Evolutionary conservation across 2,797 vertebrate species (phyloP).

Genomic region (Huso huso): DNA sequence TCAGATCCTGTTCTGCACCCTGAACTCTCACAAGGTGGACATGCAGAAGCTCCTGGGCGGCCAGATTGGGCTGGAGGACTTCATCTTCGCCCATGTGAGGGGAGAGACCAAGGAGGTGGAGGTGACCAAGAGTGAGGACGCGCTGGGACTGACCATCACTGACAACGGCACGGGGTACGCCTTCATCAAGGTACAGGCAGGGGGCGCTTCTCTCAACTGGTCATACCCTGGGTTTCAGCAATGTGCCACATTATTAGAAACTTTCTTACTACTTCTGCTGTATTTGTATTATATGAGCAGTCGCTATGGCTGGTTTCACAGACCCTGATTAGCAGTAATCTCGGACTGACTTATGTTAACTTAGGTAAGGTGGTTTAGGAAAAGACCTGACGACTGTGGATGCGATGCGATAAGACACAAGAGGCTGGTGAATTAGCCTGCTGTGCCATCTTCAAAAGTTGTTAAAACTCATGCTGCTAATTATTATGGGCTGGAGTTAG

Average conservation of each 20-base stretch:
- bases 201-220: not conserved
- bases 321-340: too few species aligned
- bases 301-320: too few species aligned
- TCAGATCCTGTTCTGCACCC: constrained; percentile 93
- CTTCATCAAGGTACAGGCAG: constrained; percentile 79
- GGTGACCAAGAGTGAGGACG: constrained; percentile 89
- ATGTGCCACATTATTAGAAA: not conserved
- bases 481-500: too few species aligned
- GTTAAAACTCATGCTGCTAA: too few species aligned
- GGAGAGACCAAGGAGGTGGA: constrained; percentile 94
- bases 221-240: not conserved
- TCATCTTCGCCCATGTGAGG: constrained; percentile 89
- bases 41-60: constrained; percentile 95
- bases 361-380: too few species aligned
- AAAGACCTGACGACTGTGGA: too few species aligned
- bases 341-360: too few species aligned
- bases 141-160: constrained; percentile 89
- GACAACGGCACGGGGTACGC: constrained; percentile 92
- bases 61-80: constrained; percentile 94
- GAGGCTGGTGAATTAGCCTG: too few species aligned
- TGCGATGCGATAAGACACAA: too few species aligned
- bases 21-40: constrained; percentile 95
- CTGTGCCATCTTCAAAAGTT: too few species aligned
- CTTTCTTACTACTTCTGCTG: not conserved
- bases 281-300: not conserved